Base-by-base conservation (phyloP, 2,113 vertebrate species). In the Athene cunicularia region DNA sequence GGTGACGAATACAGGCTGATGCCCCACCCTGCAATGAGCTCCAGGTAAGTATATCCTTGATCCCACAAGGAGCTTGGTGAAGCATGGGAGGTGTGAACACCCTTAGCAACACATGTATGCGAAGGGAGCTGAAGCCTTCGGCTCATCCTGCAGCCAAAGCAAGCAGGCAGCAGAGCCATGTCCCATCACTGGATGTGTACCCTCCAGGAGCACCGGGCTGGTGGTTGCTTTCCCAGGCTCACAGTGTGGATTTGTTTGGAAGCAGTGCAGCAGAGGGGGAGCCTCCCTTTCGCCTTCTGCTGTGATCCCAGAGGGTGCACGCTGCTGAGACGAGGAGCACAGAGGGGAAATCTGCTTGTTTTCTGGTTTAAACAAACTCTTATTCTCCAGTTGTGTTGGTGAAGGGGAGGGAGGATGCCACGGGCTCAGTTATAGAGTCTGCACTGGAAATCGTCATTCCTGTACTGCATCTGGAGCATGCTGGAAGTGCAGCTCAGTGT, bases 381-480 rank as follows among this genome's bases (percentile, higher is more conserved):
- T 12, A 66, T 50, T 53, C 43, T 47, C 20, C 45, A 12, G 37
- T 14, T 50, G 32, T 7, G 14, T 5, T 39, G 55, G 33, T 67
- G 84, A 70, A 49, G 30, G 15, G 50, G 26, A 41, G 24, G 45
- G 70, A 85, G 11, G 32, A 14, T 68, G 55, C 16, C 68, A 5
- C 9, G 10, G 30, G 24, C 45, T 60, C 53, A 13, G 16, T 35
- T 63, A 35, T 52, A 49, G 70, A 35, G 22, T 27, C 58, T 8
- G 13, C 0, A 1, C 58, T 77, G 64, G 63, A 33, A 80, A 23
- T 63, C 3, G 4, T 49, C n/a, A 5, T 22, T 70, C 68, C 68
- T 58, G 56, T 4, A 14, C 55, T 8, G 30, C 53, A 23, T 8
- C 27, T 67, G 59, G 67, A 68, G 20, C 41, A 14, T 0, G 0